These are phyloP conservation scores for Planococcus citri DNA, from an alignment of 1,140 invertebrate species.

Conservation along the genomic window DNA sequence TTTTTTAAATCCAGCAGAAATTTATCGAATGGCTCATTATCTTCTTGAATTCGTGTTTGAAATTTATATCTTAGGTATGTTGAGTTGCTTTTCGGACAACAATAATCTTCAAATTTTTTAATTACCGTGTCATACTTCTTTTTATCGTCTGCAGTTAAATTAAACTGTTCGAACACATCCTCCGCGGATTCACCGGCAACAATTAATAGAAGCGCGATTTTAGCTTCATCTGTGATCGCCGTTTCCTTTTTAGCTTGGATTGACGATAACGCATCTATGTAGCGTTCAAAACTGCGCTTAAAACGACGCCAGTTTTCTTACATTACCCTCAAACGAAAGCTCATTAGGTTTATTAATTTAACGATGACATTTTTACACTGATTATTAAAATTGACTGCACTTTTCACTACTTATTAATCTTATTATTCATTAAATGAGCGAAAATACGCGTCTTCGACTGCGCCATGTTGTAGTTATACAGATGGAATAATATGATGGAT, in stretches of 20 bases:
- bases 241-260: not conserved
- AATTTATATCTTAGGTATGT: constrained; percentile 30
- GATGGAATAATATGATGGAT: too few relatives aligned
- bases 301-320: not conserved
- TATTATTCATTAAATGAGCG: too few relatives aligned
- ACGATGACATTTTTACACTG: not conserved
- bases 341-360: not conserved
- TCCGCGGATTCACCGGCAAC: not conserved
- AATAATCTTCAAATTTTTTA: constrained; percentile 30
- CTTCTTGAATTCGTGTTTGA: constrained; percentile 27
- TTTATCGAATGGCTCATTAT: constrained; percentile 30
- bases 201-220: not conserved
- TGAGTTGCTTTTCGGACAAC: constrained; percentile 30
- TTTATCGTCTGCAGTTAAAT: constrained; percentile 25
- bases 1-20: constrained; percentile 25
- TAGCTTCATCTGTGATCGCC: not conserved
- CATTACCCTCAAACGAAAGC: not conserved
- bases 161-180: constrained; percentile 1
- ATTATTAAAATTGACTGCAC: too few relatives aligned
- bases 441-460: too few relatives aligned
- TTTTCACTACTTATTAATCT: too few relatives aligned
- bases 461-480: too few relatives aligned
- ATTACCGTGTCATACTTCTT: constrained; percentile 27
- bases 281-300: not conserved
- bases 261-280: not conserved